Percentiles rank a stretch among this genome's conserved stretches.
phyloP scores from a whole-genome alignment of 2,888 invertebrate species.

The Nomada ruficornis region DNA sequence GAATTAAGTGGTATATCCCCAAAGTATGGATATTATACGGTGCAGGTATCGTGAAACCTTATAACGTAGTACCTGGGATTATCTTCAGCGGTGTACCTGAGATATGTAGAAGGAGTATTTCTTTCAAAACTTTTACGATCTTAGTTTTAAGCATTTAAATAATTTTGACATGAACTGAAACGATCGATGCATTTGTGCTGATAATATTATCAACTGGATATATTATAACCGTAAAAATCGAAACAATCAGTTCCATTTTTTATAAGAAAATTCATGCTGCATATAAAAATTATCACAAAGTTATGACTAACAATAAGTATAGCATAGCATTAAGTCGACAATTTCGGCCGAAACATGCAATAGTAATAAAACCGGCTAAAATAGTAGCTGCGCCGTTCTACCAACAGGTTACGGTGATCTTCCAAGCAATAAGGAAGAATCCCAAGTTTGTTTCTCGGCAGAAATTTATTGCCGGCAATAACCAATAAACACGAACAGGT shows the following conservation, averaged over 20 bases:
- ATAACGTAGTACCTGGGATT: neutral
- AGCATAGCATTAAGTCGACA: neutral
- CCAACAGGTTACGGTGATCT: conserved; percentile 25
- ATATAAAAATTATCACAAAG: too few species aligned
- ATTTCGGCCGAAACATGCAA: neutral
- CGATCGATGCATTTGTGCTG: too few species aligned
- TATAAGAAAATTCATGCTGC: too few species aligned
- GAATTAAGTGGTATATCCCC: neutral
- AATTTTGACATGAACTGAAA: too few species aligned
- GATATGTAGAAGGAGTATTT: neutral
- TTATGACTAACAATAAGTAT: neutral
- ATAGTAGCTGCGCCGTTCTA: conserved; percentile 17
- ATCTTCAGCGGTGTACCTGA: neutral
- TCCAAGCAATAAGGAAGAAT: conserved; percentile 35
- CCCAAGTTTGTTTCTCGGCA: conserved; percentile 14
- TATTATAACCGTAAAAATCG: too few species aligned
- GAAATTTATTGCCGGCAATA: conserved; percentile 35
- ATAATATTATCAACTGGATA: too few species aligned
- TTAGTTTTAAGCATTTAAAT: neutral
- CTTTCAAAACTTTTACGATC: neutral
- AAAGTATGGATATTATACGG: neutral
- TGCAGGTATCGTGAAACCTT: neutral
- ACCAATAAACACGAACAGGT: conserved; percentile 31
- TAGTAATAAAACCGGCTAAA: conserved; percentile 18
- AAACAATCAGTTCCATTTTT: too few species aligned